phyloP scores from a whole-genome alignment of 2,888 invertebrate genomes.

The Falcaria lacertinaria region DNA sequence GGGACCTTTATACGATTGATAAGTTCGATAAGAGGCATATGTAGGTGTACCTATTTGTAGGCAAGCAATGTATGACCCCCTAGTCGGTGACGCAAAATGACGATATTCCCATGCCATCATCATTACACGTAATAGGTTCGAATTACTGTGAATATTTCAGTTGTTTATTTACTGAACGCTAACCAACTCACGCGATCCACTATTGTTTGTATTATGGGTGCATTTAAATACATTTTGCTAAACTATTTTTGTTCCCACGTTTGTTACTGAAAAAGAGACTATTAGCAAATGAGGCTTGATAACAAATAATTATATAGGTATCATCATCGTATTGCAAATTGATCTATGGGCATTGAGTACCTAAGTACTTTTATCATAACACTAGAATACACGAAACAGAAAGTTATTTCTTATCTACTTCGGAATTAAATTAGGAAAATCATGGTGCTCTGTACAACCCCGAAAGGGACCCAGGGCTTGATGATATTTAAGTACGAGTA shows the following conservation, averaged over 20 bases:
- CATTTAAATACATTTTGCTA: conserved; percentile 8
- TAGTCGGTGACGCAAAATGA: conserved; percentile 35
- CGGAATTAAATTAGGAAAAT: too few species aligned
- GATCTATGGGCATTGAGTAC: too few species aligned
- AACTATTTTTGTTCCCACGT: conserved; percentile 3
- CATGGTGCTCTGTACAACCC: too few species aligned
- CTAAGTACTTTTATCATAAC: too few species aligned
- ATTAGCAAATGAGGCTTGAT: too few species aligned
- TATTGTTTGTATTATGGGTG: conserved; percentile 17
- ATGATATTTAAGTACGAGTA: too few species aligned
- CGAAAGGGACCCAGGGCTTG: too few species aligned
- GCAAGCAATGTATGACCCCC: conserved; percentile 6
- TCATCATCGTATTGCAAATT: too few species aligned
- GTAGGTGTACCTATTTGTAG: not conserved
- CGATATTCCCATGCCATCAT: conserved; percentile 68
- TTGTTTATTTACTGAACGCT: conserved; percentile 63
- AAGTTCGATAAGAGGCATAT: not conserved
- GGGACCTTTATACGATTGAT: too few species aligned
- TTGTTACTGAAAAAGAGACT: conserved; percentile 2
- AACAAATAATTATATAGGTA: too few species aligned
- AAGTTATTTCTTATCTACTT: too few species aligned
- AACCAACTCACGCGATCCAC: conserved; percentile 51
- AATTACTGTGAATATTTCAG: conserved; percentile 70
- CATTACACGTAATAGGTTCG: conserved; percentile 65
- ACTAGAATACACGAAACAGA: too few species aligned